phyloP scores from a whole-genome alignment of 2,888 invertebrate species.

The Ischnus inquisitorius region DNA sequence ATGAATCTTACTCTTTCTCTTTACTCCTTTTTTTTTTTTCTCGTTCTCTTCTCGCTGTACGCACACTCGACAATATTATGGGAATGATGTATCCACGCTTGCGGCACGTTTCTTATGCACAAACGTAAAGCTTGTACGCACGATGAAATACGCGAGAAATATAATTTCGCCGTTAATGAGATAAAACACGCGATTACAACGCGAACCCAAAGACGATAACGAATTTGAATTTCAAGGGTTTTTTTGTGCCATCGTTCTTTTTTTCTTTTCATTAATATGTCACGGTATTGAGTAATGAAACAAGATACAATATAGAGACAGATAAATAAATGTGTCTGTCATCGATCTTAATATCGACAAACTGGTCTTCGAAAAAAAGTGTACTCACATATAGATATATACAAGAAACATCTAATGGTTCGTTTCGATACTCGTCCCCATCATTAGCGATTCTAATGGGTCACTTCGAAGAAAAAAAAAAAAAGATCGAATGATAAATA shows the following conservation, averaged over 20 bases:
- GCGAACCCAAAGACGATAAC: not conserved
- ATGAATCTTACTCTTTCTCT: not conserved
- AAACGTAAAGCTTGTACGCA: not conserved
- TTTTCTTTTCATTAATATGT: not conserved
- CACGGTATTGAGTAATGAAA: not conserved
- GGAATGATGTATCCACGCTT: constrained; percentile 22
- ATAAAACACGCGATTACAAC: constrained; percentile 33
- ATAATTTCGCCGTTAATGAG: not conserved
- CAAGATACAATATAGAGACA: not conserved
- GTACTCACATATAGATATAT: not conserved
- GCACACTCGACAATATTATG: not conserved
- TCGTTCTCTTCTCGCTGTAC: not conserved
- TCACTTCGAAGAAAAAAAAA: constrained; percentile 51
- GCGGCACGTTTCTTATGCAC: not conserved
- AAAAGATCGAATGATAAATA: constrained; percentile 45
- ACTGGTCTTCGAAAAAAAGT: not conserved
- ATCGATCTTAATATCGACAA: not conserved
- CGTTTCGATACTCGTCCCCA: constrained; percentile 37
- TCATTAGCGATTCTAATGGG: constrained; percentile 63
- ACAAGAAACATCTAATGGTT: constrained; percentile 34
- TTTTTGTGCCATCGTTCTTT: not conserved
- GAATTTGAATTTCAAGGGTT: not conserved
- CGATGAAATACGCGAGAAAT: not conserved
- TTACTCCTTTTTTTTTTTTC: too few relatives aligned
- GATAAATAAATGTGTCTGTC: not conserved